Evolutionary conservation across 2,113 vertebrate genomes (phyloP), one percentile per base, ranked within the genome.

Genomic region (Leucoraja erinaceus): DNA sequence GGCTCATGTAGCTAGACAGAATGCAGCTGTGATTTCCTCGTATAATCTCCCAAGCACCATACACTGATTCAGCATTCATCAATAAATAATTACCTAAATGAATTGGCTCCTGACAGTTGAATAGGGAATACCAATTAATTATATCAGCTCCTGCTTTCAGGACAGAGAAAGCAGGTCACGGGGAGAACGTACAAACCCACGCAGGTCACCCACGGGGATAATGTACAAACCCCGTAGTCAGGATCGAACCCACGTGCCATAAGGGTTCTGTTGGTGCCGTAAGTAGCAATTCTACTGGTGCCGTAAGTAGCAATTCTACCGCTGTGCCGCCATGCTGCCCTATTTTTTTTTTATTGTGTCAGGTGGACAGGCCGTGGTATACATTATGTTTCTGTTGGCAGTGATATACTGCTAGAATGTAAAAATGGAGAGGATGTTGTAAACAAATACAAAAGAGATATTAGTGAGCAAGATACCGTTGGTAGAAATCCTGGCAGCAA

Each of bases 21-120:
- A 22, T 54, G 70, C 90, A 91, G 90, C 90, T 91, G 66, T 16
- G 66, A 47, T 33, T 18, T 54, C 14, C n/a, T 88, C 28, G 31
- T 66, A 68, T 72, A 38, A 91, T 91, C 38, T 90, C 88, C 38
- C 88, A 10, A 90, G 66, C 16, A 70, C 88, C 20, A 90, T 25
- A 8, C 88, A 90, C 88, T 28, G 68, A 72, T 91, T 91, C 66
- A 72, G 20, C 38, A 38, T 74, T 72, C 38, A 72, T 91, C 90
- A 91, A 91, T 91, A 91, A 91, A 91, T 91, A 91, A 72, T 91
- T 91, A 91, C 66, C 83, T 33, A 91, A 91, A 91, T 91, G 66
- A 91, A 91, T 91, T 91, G 90, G 66, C 59, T 91, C 72, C 68
- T 91, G 90, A 74, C 90, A 91, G 90, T 91, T 74, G 90, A 74